phyloP scores from a whole-genome alignment of 2,888 invertebrate genomes.

The Habrosyne pyritoides region DNA sequence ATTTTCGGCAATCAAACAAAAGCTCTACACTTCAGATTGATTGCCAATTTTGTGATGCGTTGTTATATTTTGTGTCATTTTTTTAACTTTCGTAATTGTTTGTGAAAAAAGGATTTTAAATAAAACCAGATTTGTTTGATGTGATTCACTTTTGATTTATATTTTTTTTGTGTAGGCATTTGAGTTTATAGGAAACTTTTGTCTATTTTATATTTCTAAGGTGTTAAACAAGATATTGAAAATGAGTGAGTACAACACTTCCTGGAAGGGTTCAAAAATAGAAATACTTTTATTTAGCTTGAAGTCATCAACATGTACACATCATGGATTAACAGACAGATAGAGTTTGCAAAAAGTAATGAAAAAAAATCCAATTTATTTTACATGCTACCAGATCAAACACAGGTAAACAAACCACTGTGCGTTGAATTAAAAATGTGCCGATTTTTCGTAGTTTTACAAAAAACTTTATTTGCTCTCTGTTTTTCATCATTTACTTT shows the following conservation, averaged over 20 bases:
- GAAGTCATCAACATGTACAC: too few relatives aligned
- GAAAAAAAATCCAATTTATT: neutral
- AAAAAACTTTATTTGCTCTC: neutral
- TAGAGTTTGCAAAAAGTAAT: neutral
- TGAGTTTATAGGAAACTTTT: too few relatives aligned
- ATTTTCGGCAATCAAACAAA: neutral
- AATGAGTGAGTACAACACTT: too few relatives aligned
- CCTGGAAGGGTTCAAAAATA: too few relatives aligned
- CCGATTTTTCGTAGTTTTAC: neutral
- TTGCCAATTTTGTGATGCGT: neutral
- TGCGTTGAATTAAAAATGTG: neutral
- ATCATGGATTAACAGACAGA: neutral
- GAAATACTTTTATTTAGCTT: too few relatives aligned
- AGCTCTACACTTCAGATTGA: neutral
- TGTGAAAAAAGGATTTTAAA: too few relatives aligned
- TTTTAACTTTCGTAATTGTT: neutral
- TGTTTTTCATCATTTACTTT: neutral
- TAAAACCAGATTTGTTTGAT: too few relatives aligned
- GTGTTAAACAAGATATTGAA: too few relatives aligned
- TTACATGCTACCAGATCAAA: neutral
- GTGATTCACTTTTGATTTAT: too few relatives aligned
- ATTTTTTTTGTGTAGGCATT: too few relatives aligned
- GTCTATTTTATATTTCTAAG: too few relatives aligned
- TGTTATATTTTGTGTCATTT: neutral
- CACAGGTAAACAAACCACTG: neutral